Evolutionary conservation across 2,888 invertebrate species (phyloP).

Genomic region (Eupithecia centaureata): DNA sequence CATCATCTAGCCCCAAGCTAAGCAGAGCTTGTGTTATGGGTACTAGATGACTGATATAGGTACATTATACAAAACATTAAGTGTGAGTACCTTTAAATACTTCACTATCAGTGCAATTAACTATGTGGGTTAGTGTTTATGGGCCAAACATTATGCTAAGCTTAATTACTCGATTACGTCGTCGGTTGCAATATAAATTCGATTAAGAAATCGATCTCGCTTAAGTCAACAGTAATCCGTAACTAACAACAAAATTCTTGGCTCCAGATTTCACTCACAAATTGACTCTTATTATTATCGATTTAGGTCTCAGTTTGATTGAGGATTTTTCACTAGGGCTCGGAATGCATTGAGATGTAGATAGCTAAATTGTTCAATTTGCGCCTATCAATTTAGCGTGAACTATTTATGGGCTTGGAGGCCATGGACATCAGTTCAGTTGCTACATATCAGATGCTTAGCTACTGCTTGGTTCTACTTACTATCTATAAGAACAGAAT

Average conservation of each 20-base stretch:
- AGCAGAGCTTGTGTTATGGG: too few species aligned
- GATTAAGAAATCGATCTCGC: neutral
- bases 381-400: conserved; percentile 18
- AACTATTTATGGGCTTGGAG: conserved; percentile 24
- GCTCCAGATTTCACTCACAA: neutral
- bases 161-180: neutral
- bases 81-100: neutral
- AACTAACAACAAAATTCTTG: neutral
- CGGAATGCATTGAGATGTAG: neutral
- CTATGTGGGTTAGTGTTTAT: neutral
- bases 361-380: conserved; percentile 24
- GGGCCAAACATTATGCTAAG: neutral
- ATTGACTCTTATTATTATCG: neutral
- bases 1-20: too few species aligned
- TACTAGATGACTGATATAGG: too few species aligned
- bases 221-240: conserved; percentile 1
- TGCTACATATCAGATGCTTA: neutral
- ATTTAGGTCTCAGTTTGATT: neutral
- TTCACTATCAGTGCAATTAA: neutral
- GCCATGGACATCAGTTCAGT: conserved; percentile 8
- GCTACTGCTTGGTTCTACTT: neutral
- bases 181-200: neutral
- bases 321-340: neutral
- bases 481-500: neutral
- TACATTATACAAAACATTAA: too few species aligned